Evolutionary conservation across 2,888 invertebrate genomes (phyloP).

Genomic region (Lochmaea crataegi): DNA sequence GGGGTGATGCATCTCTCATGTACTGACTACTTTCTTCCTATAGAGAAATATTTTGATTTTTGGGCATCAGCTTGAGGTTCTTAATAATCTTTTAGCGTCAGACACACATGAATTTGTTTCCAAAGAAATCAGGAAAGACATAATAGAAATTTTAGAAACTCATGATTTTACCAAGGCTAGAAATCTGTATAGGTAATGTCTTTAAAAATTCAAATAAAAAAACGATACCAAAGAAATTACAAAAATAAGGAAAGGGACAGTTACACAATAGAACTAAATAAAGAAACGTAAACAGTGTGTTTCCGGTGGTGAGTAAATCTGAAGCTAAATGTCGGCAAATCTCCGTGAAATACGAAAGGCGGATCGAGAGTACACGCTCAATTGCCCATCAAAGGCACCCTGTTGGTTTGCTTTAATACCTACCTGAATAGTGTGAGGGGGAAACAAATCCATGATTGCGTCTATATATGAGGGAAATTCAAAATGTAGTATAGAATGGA

Average conservation of each 20-base stretch:
- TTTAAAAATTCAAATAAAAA: background rate
- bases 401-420: conserved; percentile 27
- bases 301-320: conserved; percentile 57
- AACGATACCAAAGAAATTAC: conserved; percentile 2
- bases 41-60: too few relatives aligned
- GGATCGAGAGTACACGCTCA: conserved; percentile 61
- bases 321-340: conserved; percentile 62
- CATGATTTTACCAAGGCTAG: too few relatives aligned
- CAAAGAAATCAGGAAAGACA: too few relatives aligned
- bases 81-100: too few relatives aligned
- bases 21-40: too few relatives aligned
- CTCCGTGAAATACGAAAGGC: conserved; percentile 64
- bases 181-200: too few relatives aligned
- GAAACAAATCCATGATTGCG: conserved; percentile 5
- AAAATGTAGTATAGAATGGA: background rate
- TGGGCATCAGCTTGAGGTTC: too few relatives aligned
- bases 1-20: too few relatives aligned
- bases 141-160: too few relatives aligned
- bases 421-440: conserved; percentile 28
- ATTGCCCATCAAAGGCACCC: conserved; percentile 60
- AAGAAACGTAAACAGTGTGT: conserved; percentile 51
- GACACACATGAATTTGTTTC: too few relatives aligned
- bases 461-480: background rate
- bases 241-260: conserved; percentile 9
- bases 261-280: conserved; percentile 4